phyloP scores from a whole-genome alignment of 1,140 invertebrate species.

The Heliconius melpomene region DNA sequence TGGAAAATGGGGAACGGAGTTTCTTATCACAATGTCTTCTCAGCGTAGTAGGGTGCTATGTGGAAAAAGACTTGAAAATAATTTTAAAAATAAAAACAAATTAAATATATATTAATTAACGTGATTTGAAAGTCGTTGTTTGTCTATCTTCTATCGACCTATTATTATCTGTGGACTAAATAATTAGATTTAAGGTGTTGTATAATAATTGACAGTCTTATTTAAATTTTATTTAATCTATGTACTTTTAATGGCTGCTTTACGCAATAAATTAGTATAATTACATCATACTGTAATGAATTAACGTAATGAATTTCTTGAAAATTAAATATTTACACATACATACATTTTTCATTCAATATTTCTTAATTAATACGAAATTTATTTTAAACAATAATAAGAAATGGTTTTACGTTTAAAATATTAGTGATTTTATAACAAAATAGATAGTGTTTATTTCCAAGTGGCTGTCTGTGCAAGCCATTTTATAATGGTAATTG shows the following conservation, averaged over 20 bases:
- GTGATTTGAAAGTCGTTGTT: too few species aligned
- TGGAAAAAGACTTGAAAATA: too few species aligned
- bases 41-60: too few species aligned
- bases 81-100: too few species aligned
- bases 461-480: background rate
- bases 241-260: background rate
- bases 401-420: background rate
- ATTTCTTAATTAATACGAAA: background rate
- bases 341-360: background rate
- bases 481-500: conserved; percentile 18
- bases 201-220: conserved; percentile 1
- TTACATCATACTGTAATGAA: background rate
- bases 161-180: background rate
- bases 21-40: too few species aligned
- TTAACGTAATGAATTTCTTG: background rate
- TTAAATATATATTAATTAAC: too few species aligned
- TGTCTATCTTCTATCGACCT: too few species aligned
- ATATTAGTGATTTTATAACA: background rate
- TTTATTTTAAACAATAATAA: background rate
- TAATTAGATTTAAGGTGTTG: background rate
- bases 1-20: too few species aligned
- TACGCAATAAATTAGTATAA: background rate
- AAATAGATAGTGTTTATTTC: background rate
- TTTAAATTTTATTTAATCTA: background rate
- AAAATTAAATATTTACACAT: background rate